phyloP scores from a whole-genome alignment of 2,797 vertebrate species.

The Erpetoichthys calabaricus region DNA sequence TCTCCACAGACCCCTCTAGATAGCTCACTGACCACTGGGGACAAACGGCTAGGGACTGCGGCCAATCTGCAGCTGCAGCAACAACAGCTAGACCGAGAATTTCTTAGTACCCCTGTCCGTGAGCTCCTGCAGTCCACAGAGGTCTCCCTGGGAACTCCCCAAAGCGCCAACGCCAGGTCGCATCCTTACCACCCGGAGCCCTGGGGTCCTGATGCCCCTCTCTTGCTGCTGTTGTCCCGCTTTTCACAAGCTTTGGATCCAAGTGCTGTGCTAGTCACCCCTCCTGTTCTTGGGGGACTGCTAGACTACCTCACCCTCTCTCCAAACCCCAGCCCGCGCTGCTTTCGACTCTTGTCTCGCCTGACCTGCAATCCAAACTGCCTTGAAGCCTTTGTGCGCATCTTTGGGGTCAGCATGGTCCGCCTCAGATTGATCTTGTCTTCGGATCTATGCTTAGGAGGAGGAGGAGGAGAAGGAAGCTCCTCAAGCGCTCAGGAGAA shows the following conservation, averaged over 20 bases:
- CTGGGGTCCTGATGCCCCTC: conserved; percentile 66
- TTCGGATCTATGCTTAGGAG: conserved; percentile 22
- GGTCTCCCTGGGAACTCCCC: not conserved
- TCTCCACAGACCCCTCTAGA: too few relatives aligned
- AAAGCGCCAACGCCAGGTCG: conserved; percentile 11
- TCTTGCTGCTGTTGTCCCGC: conserved; percentile 69
- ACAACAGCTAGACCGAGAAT: too few relatives aligned
- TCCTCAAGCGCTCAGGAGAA: not conserved
- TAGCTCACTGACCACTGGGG: too few relatives aligned
- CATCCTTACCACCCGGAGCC: conserved; percentile 65
- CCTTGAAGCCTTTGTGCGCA: conserved; percentile 66
- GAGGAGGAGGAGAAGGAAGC: conserved; percentile 5
- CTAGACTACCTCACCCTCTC: conserved; percentile 65
- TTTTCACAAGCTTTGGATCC: conserved; percentile 70
- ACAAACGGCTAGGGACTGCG: too few relatives aligned
- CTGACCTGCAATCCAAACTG: conserved; percentile 80
- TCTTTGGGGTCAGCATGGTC: conserved; percentile 56
- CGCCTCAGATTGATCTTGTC: conserved; percentile 49
- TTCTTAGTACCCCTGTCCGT: too few relatives aligned
- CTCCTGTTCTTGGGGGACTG: conserved; percentile 40
- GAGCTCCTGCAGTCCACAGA: not conserved
- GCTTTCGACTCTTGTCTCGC: conserved; percentile 60
- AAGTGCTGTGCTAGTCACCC: conserved; percentile 48
- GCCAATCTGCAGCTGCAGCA: too few relatives aligned
- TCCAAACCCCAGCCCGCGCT: conserved; percentile 59